Evolutionary conservation across 2,888 invertebrate species (phyloP).

Genomic region (Drosophila peninsularis): DNA sequence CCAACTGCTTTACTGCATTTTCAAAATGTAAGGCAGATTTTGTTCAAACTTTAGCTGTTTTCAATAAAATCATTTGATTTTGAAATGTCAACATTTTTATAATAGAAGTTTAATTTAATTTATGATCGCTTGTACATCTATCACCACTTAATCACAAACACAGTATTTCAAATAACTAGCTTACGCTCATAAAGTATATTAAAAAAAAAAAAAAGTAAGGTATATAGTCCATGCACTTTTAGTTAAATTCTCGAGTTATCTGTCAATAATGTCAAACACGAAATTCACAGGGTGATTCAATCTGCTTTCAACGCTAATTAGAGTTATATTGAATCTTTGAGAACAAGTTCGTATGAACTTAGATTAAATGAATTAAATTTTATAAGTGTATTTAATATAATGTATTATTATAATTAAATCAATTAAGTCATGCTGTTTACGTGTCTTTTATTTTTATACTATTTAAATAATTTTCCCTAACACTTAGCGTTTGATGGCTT

Average conservation of each 20-base stretch:
- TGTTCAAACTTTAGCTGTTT: slow-evolving; percentile 32
- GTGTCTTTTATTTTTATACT: no score
- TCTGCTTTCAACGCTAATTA: slow-evolving; percentile 8
- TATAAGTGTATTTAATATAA: no score
- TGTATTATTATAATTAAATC: no score
- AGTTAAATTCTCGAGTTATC: slow-evolving; percentile 66
- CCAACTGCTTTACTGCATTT: slow-evolving; percentile 36
- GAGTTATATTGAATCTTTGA: neutral
- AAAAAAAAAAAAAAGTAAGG: slow-evolving; percentile 59
- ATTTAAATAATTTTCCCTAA: no score
- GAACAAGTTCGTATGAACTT: slow-evolving; percentile 3
- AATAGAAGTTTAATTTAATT: slow-evolving; percentile 24
- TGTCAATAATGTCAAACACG: slow-evolving; percentile 62
- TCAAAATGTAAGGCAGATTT: slow-evolving; percentile 29
- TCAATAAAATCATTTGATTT: slow-evolving; percentile 27
- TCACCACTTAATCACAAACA: slow-evolving; percentile 56
- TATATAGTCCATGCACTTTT: slow-evolving; percentile 67
- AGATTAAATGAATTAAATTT: neutral
- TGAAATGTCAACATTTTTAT: slow-evolving; percentile 40
- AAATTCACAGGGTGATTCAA: slow-evolving; percentile 49
- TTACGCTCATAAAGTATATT: slow-evolving; percentile 48
- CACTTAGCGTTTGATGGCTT: no score
- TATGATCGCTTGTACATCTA: slow-evolving; percentile 28
- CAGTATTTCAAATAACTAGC: slow-evolving; percentile 39
- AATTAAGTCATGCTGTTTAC: no score